Percentiles rank a stretch among this genome's conserved stretches.
These are phyloP conservation scores for Pegea sp. DNA, from an alignment of 23 tunicate genomes.

Conservation along the genomic window DNA sequence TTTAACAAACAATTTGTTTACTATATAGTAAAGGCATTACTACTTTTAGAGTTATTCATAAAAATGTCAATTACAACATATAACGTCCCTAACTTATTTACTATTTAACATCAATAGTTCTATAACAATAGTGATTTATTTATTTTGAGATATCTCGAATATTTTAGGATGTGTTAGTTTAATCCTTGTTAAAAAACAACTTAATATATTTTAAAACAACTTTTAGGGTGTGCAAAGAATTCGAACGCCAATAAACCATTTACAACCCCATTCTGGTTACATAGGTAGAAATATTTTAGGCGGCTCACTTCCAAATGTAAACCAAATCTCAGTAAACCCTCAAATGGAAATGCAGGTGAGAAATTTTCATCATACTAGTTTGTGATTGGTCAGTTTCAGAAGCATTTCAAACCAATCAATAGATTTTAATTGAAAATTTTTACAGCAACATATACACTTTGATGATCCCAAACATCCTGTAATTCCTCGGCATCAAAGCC, in stretches of 20 bases:
- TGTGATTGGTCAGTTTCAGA: not conserved
- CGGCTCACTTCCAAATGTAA: constrained; percentile 90
- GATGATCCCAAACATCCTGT: constrained; percentile 68
- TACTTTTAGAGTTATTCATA: too few species aligned
- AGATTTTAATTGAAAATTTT: not conserved
- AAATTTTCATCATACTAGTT: not conserved
- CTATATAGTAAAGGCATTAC: too few species aligned
- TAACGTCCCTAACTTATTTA: too few species aligned
- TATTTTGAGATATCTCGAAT: too few species aligned
- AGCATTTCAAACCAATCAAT: not conserved
- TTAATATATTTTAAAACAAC: too few species aligned
- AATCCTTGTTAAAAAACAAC: too few species aligned
- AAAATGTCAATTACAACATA: too few species aligned
- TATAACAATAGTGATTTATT: too few species aligned
- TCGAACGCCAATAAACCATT: constrained; percentile 6
- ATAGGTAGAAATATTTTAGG: constrained; percentile 41
- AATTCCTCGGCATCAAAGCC: constrained; percentile 24
- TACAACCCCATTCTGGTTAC: constrained; percentile 62
- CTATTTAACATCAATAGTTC: too few species aligned
- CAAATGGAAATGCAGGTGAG: constrained; percentile 71
- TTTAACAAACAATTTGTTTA: too few species aligned
- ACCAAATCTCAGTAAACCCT: constrained; percentile 64
- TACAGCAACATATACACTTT: constrained; percentile 32
- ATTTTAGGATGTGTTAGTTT: too few species aligned
- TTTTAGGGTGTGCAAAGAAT: constrained; percentile 21